Conservation (phyloP, 37 sponge, comb jelly and placozoan species). For the Crambe crambe region DNA sequence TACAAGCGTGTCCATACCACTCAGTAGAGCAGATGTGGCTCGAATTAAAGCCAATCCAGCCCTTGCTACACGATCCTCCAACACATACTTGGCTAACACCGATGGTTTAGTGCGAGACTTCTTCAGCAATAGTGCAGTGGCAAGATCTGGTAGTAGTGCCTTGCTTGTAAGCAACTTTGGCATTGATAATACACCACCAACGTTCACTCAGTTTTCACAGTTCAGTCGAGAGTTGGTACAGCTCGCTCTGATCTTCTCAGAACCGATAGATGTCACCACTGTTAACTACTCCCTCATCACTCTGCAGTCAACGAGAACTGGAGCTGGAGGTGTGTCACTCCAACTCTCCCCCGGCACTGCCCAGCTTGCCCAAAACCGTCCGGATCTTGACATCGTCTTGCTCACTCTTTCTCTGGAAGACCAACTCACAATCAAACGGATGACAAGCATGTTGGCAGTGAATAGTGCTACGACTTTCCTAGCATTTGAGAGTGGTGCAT, state of each 20-base stretch:
- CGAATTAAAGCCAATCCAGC: constrained; percentile 60
- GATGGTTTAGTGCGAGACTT: constrained; percentile 66
- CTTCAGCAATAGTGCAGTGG: constrained; percentile 51
- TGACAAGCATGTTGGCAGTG: constrained; percentile 44
- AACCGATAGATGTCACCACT: constrained; percentile 68
- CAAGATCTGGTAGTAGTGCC: constrained; percentile 69
- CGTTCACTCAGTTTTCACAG: constrained; percentile 45
- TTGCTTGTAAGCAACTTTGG: constrained; percentile 59
- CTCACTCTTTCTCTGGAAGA: constrained; percentile 70
- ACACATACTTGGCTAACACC: constrained; percentile 72
- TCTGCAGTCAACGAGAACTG: constrained; percentile 43
- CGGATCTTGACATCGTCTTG: constrained; percentile 33
- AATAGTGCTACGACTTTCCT: constrained; percentile 61
- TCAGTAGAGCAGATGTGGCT: constrained; percentile 39
- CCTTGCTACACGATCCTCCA: constrained; percentile 57
- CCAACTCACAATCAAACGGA: constrained; percentile 63
- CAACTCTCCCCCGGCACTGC: constrained; percentile 61
- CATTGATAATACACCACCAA: constrained; percentile 71
- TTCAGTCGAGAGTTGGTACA: constrained; percentile 57
- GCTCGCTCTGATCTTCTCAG: constrained; percentile 69
- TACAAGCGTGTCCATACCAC: constrained; percentile 30
- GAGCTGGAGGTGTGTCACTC: constrained; percentile 22
- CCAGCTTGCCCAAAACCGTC: constrained; percentile 4
- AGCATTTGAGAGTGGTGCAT: constrained; percentile 54
- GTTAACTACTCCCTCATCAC: constrained; percentile 76